Base-by-base conservation (phyloP, 2,888 invertebrate species). In the Tuberolachnus salignus region DNA sequence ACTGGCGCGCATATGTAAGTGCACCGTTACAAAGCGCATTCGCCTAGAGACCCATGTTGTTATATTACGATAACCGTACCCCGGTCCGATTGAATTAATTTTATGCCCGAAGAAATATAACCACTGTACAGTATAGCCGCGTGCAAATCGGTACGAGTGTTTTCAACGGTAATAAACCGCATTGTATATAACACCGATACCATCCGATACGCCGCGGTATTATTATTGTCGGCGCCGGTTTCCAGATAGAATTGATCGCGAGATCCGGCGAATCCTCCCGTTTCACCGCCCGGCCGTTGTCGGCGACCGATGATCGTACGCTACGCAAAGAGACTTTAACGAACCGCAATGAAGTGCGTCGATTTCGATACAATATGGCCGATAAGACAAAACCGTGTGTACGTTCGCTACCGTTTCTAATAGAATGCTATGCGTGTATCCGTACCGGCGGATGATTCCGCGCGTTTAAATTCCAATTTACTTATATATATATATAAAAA, bases 321-420 rank as follows among this genome's bases (percentile, higher is more conserved):
- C 34, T 34, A n/a, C n/a, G 34, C 34, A 34, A 6, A 67, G 19
- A 66, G 46, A 75, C 66, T 67, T 75, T 6, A 75, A 75, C 75
- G 75, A 57, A 75, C 75, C 66, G 66, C 66, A 23, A 55, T 44
- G 21, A 73, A 13, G 42, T 63, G 16, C 55, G 1, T 44, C 6
- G 34, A 34, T 34, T 6, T 34, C 6, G 34, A 34, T 34, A 34
- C 34, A 34, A 34, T 34, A 34, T 34, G 34, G 34, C 34, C 34
- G 34, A 34, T 34, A 34, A 34, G 34, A 34, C 6, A 34, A 6
- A 34, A 34, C 34, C 34, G 3, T 6, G 34, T 3, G 6, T 34
- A 34, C 34, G 34, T 34, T 34, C 34, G 34, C 34, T 34, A 34
- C 34, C 3, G 34, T 34, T 34, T 34, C 34, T 34, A 34, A 34